phyloP scores from a whole-genome alignment of 2,113 vertebrate genomes.

The Psophia crepitans region DNA sequence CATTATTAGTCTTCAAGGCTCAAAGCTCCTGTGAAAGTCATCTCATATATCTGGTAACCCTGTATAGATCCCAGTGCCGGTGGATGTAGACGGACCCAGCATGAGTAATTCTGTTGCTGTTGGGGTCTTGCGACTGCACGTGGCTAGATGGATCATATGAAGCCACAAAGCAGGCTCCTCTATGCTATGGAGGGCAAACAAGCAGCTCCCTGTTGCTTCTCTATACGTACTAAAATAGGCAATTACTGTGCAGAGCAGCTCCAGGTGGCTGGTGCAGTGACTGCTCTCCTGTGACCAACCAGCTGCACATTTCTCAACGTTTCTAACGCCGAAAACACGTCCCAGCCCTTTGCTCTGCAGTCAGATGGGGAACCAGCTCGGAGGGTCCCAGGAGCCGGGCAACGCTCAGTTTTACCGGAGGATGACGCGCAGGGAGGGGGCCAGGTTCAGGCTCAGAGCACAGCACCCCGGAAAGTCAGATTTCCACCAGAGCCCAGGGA shows the following conservation, averaged over 20 bases:
- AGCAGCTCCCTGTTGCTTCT: background rate
- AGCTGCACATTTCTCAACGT: background rate
- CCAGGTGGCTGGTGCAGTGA: background rate
- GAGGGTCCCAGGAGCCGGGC: background rate
- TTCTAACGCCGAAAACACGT: fast-evolving
- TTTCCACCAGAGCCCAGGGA: background rate
- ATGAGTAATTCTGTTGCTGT: fast-evolving
- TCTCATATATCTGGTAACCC: background rate
- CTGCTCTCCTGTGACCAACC: background rate
- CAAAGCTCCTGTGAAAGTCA: background rate
- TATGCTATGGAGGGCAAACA: fast-evolving
- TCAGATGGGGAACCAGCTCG: background rate
- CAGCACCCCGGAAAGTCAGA: fast-evolving
- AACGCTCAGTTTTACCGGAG: fast-evolving
- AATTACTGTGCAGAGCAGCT: background rate
- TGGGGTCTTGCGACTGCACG: background rate
- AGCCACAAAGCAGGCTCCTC: background rate
- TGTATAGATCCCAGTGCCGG: background rate
- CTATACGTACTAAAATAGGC: background rate
- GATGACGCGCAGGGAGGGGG: fast-evolving
- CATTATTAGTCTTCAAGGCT: background rate
- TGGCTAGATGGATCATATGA: background rate
- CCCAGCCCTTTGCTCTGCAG: fast-evolving
- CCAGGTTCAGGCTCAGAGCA: fast-evolving
- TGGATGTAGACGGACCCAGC: background rate